phyloP scores from a whole-genome alignment of 2,888 invertebrate species.

The Drepana falcataria region DNA sequence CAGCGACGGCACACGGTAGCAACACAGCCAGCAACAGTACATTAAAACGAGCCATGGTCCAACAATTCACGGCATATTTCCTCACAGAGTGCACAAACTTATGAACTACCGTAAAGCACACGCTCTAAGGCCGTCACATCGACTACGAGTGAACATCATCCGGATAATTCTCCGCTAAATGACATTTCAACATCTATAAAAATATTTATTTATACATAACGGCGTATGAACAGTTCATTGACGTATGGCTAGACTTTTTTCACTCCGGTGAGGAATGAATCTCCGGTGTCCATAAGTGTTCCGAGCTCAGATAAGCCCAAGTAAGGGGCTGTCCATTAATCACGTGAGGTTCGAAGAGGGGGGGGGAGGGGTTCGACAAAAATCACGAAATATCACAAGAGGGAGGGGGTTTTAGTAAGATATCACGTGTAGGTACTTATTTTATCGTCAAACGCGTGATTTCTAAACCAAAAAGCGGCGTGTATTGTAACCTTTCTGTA shows the following conservation, averaged over 20 bases:
- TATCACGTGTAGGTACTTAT: too few relatives aligned
- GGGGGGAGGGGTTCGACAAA: too few relatives aligned
- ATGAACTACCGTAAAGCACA: conserved; percentile 22
- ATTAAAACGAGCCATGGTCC: conserved; percentile 28
- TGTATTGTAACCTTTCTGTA: too few relatives aligned
- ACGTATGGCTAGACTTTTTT: conserved; percentile 16
- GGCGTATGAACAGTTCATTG: conserved; percentile 30
- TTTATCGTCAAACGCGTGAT: too few relatives aligned
- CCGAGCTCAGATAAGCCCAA: background rate
- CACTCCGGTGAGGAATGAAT: background rate
- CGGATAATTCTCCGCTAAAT: conserved; percentile 47
- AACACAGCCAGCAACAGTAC: conserved; percentile 23
- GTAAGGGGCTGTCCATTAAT: background rate
- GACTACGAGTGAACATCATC: conserved; percentile 43
- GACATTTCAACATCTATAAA: conserved; percentile 25
- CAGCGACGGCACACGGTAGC: conserved; percentile 29
- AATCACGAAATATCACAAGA: too few relatives aligned
- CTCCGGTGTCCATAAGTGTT: background rate
- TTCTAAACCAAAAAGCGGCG: too few relatives aligned
- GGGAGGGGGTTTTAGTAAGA: too few relatives aligned
- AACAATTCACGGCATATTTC: conserved; percentile 18
- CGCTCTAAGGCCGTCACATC: conserved; percentile 45
- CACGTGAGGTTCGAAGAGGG: too few relatives aligned
- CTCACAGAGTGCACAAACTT: conserved; percentile 10
- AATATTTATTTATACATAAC: conserved; percentile 37